phyloP scores from a whole-genome alignment of 1,140 invertebrate genomes.

The Neodiprion lecontei region DNA sequence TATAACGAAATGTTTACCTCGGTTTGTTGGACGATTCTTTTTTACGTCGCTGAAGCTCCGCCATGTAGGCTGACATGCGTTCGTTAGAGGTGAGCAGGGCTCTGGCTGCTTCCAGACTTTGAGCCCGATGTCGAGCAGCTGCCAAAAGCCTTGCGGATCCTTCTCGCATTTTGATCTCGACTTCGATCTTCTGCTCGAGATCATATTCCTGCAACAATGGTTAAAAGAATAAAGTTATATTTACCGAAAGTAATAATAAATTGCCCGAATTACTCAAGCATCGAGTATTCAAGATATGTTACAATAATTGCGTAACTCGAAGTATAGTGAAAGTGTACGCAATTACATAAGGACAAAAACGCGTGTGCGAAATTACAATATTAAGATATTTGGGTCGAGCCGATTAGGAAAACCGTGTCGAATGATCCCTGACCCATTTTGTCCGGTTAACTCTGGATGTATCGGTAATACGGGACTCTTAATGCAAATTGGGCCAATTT shows the following conservation, averaged over 20 bases:
- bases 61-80: constrained; percentile 73
- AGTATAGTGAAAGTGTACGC: no score
- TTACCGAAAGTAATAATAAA: constrained; percentile 11
- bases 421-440: no score
- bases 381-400: no score
- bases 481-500: no score
- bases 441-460: no score
- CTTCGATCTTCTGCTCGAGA: constrained; percentile 75
- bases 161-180: constrained; percentile 78
- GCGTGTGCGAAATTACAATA: no score
- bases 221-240: constrained; percentile 17
- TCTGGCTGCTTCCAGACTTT: constrained; percentile 74
- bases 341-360: no score
- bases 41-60: constrained; percentile 70
- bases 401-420: no score
- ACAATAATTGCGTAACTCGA: no score
- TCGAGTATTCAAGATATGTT: no score
- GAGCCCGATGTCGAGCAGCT: constrained; percentile 70
- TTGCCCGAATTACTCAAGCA: neutral
- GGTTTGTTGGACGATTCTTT: constrained; percentile 49
- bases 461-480: no score
- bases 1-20: constrained; percentile 23
- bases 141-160: constrained; percentile 73
- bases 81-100: constrained; percentile 73
- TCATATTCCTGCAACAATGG: constrained; percentile 65